Conservation (phyloP, 2,113 vertebrate species). For the Ivindomyrus marchei region DNA sequence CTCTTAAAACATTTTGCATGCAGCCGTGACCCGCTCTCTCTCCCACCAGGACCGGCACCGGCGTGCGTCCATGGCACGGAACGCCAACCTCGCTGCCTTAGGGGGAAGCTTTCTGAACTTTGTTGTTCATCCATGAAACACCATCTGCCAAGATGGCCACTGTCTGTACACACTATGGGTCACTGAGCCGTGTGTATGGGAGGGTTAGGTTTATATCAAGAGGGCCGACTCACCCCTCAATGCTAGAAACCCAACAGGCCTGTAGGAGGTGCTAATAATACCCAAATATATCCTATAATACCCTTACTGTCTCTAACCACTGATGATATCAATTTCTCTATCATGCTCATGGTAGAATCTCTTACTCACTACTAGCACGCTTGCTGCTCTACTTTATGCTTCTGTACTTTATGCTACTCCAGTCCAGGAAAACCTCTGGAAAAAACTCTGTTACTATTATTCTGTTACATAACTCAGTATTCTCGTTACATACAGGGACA, state of each 20-base stretch:
- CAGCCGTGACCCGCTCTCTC: neutral
- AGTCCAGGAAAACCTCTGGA: neutral
- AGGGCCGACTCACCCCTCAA: slow-evolving; percentile 1
- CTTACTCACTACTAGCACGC: neutral
- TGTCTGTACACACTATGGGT: neutral
- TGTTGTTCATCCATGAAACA: neutral
- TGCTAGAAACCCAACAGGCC: neutral
- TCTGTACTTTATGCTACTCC: neutral
- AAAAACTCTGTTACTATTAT: neutral
- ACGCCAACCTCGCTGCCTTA: neutral
- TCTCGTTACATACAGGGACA: neutral
- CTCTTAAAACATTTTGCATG: slow-evolving; percentile 30
- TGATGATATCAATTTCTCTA: neutral
- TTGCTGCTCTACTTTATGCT: neutral
- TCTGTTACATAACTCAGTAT: neutral
- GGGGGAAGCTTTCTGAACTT: neutral
- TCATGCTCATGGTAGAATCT: neutral
- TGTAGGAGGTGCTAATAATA: neutral
- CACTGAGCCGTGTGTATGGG: neutral
- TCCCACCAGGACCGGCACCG: neutral
- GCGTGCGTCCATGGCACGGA: neutral
- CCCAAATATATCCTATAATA: neutral
- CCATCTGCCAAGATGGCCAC: neutral
- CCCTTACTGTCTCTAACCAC: neutral
- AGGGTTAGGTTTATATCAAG: neutral